Percentiles rank a stretch among this genome's conserved stretches.
Evolutionary conservation across 1,140 invertebrate genomes (phyloP).

Genomic region (Hesperophylax magnus): DNA sequence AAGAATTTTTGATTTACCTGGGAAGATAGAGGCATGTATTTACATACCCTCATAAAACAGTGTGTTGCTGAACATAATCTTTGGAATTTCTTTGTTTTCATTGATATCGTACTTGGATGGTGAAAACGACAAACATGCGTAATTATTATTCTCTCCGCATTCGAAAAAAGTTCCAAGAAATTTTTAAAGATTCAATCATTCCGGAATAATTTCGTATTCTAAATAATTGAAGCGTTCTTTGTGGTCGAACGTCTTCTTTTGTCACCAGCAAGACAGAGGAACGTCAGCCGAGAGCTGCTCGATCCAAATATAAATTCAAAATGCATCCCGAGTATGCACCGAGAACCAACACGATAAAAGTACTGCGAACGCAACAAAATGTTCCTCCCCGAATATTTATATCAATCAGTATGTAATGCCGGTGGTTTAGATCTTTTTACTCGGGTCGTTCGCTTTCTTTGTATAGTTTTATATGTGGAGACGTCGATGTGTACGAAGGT

Average conservation of each 20-base stretch:
- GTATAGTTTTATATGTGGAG: neutral
- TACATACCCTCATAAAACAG: too few relatives aligned
- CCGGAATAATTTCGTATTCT: slow-evolving; percentile 31
- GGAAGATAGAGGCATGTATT: too few relatives aligned
- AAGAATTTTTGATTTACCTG: too few relatives aligned
- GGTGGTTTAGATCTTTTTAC: slow-evolving; percentile 2
- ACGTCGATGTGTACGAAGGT: slow-evolving; percentile 11
- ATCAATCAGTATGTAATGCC: too few relatives aligned
- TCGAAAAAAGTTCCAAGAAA: neutral
- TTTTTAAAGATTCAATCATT: slow-evolving; percentile 21
- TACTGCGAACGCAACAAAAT: too few relatives aligned
- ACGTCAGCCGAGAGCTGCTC: slow-evolving; percentile 26
- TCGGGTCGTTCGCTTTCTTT: neutral
- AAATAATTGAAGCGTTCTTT: slow-evolving; percentile 18
- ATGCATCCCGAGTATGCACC: slow-evolving; percentile 14
- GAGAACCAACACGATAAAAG: too few relatives aligned
- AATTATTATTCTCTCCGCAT: slow-evolving; percentile 11
- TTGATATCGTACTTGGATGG: neutral
- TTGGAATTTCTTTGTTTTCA: too few relatives aligned
- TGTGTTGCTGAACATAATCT: too few relatives aligned
- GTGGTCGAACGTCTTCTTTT: slow-evolving; percentile 26
- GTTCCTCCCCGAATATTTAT: too few relatives aligned
- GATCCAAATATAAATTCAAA: slow-evolving; percentile 41
- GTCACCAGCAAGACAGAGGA: slow-evolving; percentile 15
- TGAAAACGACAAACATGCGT: neutral